Base-by-base conservation (phyloP, 2,888 invertebrate species). In the Sisyra nigra region DNA sequence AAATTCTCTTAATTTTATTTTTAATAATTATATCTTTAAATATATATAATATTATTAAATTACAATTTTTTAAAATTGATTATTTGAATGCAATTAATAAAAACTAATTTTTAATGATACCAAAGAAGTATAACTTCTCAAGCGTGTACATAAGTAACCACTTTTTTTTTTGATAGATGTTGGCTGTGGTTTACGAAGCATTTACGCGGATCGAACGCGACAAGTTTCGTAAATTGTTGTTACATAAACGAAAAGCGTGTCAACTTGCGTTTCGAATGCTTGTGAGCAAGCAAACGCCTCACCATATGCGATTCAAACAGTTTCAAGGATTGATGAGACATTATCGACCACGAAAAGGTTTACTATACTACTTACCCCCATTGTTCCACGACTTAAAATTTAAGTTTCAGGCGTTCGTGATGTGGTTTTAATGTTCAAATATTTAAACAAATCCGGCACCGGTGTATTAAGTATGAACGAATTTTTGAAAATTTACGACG, bases 151-250 rank as follows among this genome's bases (percentile, higher is more conserved):
- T n/a, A n/a, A n/a, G n/a, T n/a, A n/a, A n/a, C n/a, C n/a, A n/a
- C n/a, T n/a, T n/a, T n/a, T 14, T 19, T 30, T 37, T 45, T 50
- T 58, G 57, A 1, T 58, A 84, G 80, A 81, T 89, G 79, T 67
- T 89, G 52, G 89, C 89, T 45, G 88, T 89, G 24, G 89, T 89
- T 3, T 89, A 89, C 61, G 88, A 88, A 62, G 81, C 86, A 1
- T 91, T 89, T 59, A 86, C 86, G 0, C 75, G 80, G 31, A 80
- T 85, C 40, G 88, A 89, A 62, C 80, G 85, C 36, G 81, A 82
- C 52, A 91, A 89, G 60, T 83, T 88, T 51, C 73, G 83, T 53
- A 85, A 87, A 54, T 56, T 91, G 36, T 67, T 86, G 47, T 66
- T 88, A 48, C 89, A 91, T 61, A 76, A 87, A 52, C 69, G 87